Base-by-base conservation (phyloP, 2,113 vertebrate species). In the Grammomys surdaster region DNA sequence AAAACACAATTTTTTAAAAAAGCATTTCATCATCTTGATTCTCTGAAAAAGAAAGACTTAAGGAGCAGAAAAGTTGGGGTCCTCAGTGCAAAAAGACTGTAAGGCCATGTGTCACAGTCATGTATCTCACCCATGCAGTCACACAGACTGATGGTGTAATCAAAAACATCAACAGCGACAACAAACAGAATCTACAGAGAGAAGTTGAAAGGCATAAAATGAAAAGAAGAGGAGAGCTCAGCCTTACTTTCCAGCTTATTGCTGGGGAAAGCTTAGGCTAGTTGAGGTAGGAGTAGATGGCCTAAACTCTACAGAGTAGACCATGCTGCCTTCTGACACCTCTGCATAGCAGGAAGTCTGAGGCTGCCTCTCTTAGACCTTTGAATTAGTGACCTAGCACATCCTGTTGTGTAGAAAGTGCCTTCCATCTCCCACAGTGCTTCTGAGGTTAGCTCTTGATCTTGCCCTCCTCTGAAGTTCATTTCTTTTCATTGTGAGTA, bases 341-440 rank as follows among this genome's bases (percentile, higher is more conserved):
- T 67, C n/a, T 73, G 54, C 56, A 48, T 40, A 90, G 43, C 89
- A 75, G 70, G 72, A 12, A 75, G 67, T 96, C 90, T 90, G 48
- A 75, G 20, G 22, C 87, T 78, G 56, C 46, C 31, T 84, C 51
- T 94, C 80, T 51, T 72, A 87, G 80, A 76, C 31, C 6, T 89
- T 73, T 22, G 12, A 24, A 56, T 88, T 28, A 51, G 56, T 87
- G 40, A 77, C 28, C 24, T 14, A 58, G 54, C 2, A 40, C 5
- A 24, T 31, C 46, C 33, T 43, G 4, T 72, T 81, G 51, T 81
- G 67, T 14, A 24, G 65, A 78, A 70, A 24, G 43, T 8, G 8
- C 73, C 28, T 90, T 88, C 75, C 31, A 82, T 26, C 5, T 48
- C n/a, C 31, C 5, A 12, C 28, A 12, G n/a, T 76, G 40, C 43